phyloP scores from a whole-genome alignment of 2,888 invertebrate species.

The Congeria kusceri region DNA sequence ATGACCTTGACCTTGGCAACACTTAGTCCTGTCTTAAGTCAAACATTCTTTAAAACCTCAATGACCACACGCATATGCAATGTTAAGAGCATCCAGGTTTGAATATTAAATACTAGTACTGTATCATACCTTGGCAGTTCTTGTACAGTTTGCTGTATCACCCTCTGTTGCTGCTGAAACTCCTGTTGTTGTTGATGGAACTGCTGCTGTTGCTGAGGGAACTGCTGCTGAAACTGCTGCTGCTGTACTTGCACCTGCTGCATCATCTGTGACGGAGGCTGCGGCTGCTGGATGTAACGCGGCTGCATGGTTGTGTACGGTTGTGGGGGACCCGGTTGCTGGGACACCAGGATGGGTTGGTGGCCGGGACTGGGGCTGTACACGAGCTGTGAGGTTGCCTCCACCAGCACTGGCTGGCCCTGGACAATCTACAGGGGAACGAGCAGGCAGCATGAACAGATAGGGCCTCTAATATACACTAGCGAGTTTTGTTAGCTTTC shows the following conservation, averaged over 20 bases:
- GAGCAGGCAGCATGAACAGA: too few species aligned
- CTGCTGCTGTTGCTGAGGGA: slow-evolving; percentile 8
- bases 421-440: too few species aligned
- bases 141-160: slow-evolving; percentile 4
- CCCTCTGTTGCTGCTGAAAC: slow-evolving; percentile 2
- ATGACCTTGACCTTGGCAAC: too few species aligned
- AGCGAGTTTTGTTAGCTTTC: too few species aligned
- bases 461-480: too few species aligned
- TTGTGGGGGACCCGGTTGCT: slow-evolving; percentile 23
- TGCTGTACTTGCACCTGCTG: slow-evolving; percentile 20
- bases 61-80: too few species aligned
- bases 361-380: neutral
- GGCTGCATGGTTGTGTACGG: slow-evolving; percentile 20
- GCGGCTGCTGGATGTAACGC: slow-evolving; percentile 24
- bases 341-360: neutral
- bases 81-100: too few species aligned
- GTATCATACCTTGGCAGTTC: too few species aligned
- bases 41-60: too few species aligned
- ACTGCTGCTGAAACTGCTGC: slow-evolving; percentile 8
- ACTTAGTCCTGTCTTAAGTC: too few species aligned
- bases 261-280: slow-evolving; percentile 16
- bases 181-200: slow-evolving; percentile 16
- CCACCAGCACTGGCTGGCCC: slow-evolving; percentile 3
- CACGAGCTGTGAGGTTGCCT: slow-evolving; percentile 15
- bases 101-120: too few species aligned